Evolutionary conservation across 2,888 invertebrate genomes (phyloP).

Genomic region (Aethes cnicana): DNA sequence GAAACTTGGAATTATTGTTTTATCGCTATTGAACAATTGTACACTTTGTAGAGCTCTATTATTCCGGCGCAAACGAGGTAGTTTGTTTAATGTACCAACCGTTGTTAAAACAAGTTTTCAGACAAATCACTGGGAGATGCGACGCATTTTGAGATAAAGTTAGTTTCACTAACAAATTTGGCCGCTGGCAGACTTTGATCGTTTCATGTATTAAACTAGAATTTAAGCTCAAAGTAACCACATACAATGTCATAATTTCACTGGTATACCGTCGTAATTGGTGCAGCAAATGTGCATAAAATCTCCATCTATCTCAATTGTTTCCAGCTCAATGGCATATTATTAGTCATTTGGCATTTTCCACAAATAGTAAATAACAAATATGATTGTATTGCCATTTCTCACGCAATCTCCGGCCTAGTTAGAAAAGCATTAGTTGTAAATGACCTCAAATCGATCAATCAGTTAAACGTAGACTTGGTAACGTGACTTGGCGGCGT

Average conservation of each 20-base stretch:
- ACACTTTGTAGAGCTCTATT: conserved; percentile 9
- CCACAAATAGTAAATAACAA: conserved; percentile 25
- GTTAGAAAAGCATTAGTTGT: conserved; percentile 21
- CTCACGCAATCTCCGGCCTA: conserved; percentile 23
- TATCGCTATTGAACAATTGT: conserved; percentile 22
- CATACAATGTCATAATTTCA: too few relatives aligned
- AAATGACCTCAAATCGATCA: conserved; percentile 27
- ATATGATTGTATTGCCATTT: conserved; percentile 13
- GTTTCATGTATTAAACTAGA: too few relatives aligned
- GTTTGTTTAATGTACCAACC: conserved; percentile 3
- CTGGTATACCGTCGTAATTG: background rate
- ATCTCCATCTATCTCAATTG: conserved; percentile 22
- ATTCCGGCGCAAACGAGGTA: conserved; percentile 7
- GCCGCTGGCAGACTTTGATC: too few relatives aligned
- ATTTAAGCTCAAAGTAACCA: too few relatives aligned
- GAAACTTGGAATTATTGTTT: conserved; percentile 23
- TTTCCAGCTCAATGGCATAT: conserved; percentile 14
- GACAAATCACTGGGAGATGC: background rate
- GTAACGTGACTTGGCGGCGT: background rate
- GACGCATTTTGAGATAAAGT: background rate
- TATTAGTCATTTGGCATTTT: conserved; percentile 22
- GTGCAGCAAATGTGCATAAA: conserved; percentile 18
- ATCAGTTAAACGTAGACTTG: conserved; percentile 13
- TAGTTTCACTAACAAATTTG: too few relatives aligned
- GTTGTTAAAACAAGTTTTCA: background rate